phyloP scores from a whole-genome alignment of 2,797 vertebrate genomes.

The Lophotriccus pileatus region DNA sequence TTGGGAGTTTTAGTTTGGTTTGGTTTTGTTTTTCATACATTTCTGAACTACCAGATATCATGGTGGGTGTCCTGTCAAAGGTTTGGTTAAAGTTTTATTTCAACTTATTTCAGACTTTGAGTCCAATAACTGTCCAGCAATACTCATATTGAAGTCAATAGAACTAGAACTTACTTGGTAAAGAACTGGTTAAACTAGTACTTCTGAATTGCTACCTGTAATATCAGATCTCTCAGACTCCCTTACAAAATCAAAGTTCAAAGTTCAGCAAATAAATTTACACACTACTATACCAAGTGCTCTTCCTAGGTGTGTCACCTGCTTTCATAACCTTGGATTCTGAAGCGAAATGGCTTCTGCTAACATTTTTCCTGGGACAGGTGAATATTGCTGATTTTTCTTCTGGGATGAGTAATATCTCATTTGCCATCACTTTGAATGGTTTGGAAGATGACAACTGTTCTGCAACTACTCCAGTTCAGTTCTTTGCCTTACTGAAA shows the following conservation, averaged over 20 bases:
- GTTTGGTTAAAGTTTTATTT: background rate
- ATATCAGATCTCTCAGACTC: background rate
- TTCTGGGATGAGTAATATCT: background rate
- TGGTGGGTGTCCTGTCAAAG: background rate
- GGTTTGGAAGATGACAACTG: background rate
- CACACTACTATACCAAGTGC: background rate
- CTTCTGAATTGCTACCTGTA: background rate
- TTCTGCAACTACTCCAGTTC: background rate
- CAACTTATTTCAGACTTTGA: background rate
- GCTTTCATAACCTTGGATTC: background rate
- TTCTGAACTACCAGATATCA: background rate
- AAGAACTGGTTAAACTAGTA: background rate
- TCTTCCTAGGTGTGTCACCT: background rate
- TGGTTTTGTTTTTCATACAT: background rate
- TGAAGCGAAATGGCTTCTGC: background rate
- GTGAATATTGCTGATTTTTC: background rate
- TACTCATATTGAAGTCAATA: background rate
- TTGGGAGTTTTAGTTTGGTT: fast-evolving
- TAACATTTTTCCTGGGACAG: background rate
- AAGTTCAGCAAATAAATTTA: background rate
- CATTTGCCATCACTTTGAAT: background rate
- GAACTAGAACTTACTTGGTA: background rate
- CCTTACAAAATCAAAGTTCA: background rate
- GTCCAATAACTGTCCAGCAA: background rate
- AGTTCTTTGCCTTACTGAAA: background rate